A percentile compares a stretch with the other conserved stretches of the same genome.
Conservation (phyloP, 2,113 vertebrate genomes). For the Pogona vitticeps region DNA sequence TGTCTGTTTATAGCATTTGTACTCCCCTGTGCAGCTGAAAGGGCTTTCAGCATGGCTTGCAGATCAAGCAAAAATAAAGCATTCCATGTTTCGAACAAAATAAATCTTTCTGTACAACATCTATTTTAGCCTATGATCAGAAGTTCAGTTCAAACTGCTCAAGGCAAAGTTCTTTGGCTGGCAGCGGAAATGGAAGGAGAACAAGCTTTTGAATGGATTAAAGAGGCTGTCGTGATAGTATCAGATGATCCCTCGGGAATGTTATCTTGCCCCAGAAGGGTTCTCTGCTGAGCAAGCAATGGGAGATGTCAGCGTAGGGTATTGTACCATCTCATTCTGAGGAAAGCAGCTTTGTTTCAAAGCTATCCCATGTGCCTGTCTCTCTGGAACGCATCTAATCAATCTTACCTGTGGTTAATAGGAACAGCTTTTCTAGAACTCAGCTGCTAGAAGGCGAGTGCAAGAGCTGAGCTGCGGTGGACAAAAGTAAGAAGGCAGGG, state of each 20-base stretch:
- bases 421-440: neutral
- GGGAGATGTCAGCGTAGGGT: neutral
- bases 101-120: slow-evolving; percentile 18
- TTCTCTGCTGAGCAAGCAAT: neutral
- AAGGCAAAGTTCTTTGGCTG: neutral
- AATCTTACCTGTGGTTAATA: no score
- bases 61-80: neutral
- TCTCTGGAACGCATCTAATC: neutral
- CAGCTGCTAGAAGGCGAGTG: neutral
- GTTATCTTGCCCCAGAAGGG: neutral
- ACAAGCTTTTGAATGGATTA: slow-evolving; percentile 25
- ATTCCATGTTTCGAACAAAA: neutral
- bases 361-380: neutral
- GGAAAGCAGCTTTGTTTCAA: neutral
- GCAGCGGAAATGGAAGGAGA: neutral
- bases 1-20: no score
- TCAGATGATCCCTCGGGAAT: neutral
- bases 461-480: neutral
- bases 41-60: no score
- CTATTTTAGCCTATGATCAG: slow-evolving; percentile 1
- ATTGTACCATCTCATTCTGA: neutral
- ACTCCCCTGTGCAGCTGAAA: no score
- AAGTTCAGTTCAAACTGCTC: neutral
- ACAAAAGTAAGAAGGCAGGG: no score
- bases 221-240: slow-evolving; percentile 3